Conservation (phyloP, 1,140 invertebrate genomes). For the Heliconius himera region DNA sequence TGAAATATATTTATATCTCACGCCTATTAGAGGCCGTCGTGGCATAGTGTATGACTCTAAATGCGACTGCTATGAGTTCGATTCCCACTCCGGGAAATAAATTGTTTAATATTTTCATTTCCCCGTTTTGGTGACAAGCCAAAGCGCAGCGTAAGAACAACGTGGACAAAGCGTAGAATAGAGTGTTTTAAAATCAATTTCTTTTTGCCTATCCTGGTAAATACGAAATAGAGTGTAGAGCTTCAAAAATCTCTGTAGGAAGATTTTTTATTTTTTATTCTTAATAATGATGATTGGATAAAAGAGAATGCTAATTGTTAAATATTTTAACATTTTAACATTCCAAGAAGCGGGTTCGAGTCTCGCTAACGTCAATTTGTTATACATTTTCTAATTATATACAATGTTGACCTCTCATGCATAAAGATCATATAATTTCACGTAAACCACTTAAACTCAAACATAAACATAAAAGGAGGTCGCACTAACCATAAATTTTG, state of each 20-base stretch:
- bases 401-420: not conserved
- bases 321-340: too few species aligned
- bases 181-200: not conserved
- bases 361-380: too few species aligned
- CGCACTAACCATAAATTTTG: constrained; percentile 13
- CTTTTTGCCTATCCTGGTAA: not conserved
- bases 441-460: constrained; percentile 6
- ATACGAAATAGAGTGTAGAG: not conserved
- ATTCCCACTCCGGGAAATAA: not conserved
- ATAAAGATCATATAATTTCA: not conserved
- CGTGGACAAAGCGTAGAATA: too few species aligned
- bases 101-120: not conserved
- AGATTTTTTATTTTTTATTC: too few species aligned
- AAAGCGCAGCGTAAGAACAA: too few species aligned
- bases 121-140: not conserved
- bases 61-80: not conserved
- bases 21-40: not conserved
- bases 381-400: not conserved
- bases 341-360: too few species aligned
- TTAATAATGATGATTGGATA: too few species aligned
- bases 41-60: not conserved
- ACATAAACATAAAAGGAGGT: constrained; percentile 13
- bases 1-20: too few species aligned
- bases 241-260: not conserved
- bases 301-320: too few species aligned